Evolutionary conservation across 2,888 invertebrate genomes (phyloP).

Genomic region (Folsomia candida): DNA sequence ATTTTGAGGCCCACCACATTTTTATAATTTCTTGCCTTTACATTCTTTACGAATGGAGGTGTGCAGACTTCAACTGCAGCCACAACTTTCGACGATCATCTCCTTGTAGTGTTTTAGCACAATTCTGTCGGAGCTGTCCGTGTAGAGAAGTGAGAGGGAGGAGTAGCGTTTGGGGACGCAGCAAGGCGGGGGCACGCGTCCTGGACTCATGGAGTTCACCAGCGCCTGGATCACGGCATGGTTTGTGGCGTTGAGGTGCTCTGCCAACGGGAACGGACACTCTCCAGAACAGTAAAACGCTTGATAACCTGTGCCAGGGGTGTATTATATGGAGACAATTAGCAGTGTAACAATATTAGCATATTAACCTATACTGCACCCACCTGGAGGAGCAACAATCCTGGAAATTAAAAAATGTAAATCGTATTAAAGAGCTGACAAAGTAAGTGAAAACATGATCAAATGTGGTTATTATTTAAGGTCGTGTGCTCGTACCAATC

Average conservation of each 20-base stretch:
- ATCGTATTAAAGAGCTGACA: too few relatives aligned
- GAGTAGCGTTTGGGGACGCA: slow-evolving; percentile 94
- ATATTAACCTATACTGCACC: too few relatives aligned
- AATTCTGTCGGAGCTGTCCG: slow-evolving; percentile 89
- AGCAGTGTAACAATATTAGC: too few relatives aligned
- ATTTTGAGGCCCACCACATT: too few relatives aligned
- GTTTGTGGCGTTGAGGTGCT: slow-evolving; percentile 93
- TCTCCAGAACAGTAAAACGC: slow-evolving; percentile 94
- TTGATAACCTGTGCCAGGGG: slow-evolving; percentile 78
- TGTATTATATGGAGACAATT: too few relatives aligned
- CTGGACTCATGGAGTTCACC: slow-evolving; percentile 88
- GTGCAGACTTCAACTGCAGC: too few relatives aligned
- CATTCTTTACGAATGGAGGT: too few relatives aligned
- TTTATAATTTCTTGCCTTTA: too few relatives aligned
- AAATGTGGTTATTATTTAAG: too few relatives aligned
- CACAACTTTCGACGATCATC: slow-evolving; percentile 97
- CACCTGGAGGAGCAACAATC: slow-evolving; percentile 84
- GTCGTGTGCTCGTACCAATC: too few relatives aligned
- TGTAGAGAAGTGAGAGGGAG: slow-evolving; percentile 92
- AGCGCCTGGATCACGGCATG: slow-evolving; percentile 97
- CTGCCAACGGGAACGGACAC: slow-evolving; percentile 89
- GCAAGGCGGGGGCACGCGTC: slow-evolving; percentile 88
- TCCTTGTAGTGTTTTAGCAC: slow-evolving; percentile 98
- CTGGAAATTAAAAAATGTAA: too few relatives aligned
- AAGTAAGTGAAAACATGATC: too few relatives aligned